Evolutionary conservation across 2,888 invertebrate genomes (phyloP), one percentile per base, ranked within the genome.

Genomic region (Limulus polyphemus): DNA sequence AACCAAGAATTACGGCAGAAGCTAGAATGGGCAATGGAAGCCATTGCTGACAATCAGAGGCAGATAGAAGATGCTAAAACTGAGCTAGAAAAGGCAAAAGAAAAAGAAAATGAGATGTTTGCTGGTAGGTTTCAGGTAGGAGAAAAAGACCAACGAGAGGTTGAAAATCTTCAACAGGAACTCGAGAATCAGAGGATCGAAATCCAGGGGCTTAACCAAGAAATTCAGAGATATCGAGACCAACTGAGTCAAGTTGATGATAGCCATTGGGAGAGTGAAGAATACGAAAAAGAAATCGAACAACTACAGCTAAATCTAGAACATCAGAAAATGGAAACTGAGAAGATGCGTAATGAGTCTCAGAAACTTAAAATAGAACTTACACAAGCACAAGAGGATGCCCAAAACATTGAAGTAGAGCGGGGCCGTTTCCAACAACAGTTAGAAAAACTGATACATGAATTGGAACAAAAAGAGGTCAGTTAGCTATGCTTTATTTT

Each of bases 391-490:
- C 87, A 86, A 74, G 82, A 82, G 62, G 91, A 92, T 72, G 79
- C 88, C 71, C 85, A 90, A 76, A 85, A 86, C 71, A 83, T 87
- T 60, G 82, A 83, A 55, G 84, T 88, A 64, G 92, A 93, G 78
- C 83, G 89, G 71, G 90, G 91, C 78, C 82, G 92, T 69, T 84
- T 91, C 79, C 91, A 91, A 79, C 82, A 88, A 68, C 92, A 93
- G 78, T 82, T 93, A 73, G 92, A 93, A 80, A 87, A 91, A 85
- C 83, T 93, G 72, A 90, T 91, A 65, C 88, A 88, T 77, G 93
- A 93, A 78, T 81, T 93, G 78, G 90, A 93, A 77, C 87, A 87
- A 81, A 88, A 87, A 80, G 92, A 93, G 89, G 92, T 92, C 62
- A 67, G 70, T 32, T 32, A 32, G 32, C 7, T 32, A 32, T 32